Conservation (phyloP, 2,888 invertebrate genomes). For the Eubasilissa splendida region DNA sequence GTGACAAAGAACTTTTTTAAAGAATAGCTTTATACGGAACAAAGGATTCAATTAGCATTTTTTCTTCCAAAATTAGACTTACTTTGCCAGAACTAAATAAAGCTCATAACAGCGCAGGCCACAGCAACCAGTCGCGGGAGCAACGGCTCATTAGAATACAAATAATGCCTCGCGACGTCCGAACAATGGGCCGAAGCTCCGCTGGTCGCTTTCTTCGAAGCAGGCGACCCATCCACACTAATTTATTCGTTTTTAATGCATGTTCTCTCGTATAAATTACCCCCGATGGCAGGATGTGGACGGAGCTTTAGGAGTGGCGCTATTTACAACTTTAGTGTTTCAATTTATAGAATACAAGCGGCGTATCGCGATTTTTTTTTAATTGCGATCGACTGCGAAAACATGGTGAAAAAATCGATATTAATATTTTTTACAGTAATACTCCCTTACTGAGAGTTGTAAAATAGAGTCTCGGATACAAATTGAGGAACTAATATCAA, state of each 20-base stretch:
- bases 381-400: too few relatives aligned
- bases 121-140: neutral
- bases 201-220: conserved; percentile 38
- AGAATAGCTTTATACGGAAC: too few relatives aligned
- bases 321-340: conserved; percentile 16
- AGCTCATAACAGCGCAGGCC: neutral
- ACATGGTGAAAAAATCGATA: too few relatives aligned
- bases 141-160: conserved; percentile 44
- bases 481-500: too few relatives aligned
- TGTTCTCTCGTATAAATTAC: conserved; percentile 40
- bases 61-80: too few relatives aligned
- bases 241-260: conserved; percentile 52
- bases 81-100: neutral
- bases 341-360: neutral
- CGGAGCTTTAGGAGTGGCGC: conserved; percentile 20
- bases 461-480: too few relatives aligned
- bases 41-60: too few relatives aligned
- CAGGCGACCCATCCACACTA: conserved; percentile 34
- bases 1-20: too few relatives aligned
- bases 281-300: conserved; percentile 31
- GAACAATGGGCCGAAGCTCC: conserved; percentile 6
- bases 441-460: too few relatives aligned
- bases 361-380: too few relatives aligned
- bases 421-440: too few relatives aligned
- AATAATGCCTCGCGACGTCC: conserved; percentile 31